Evolutionary conservation across 1,140 invertebrate genomes (phyloP).

Genomic region (Leptinotarsa defecta): DNA sequence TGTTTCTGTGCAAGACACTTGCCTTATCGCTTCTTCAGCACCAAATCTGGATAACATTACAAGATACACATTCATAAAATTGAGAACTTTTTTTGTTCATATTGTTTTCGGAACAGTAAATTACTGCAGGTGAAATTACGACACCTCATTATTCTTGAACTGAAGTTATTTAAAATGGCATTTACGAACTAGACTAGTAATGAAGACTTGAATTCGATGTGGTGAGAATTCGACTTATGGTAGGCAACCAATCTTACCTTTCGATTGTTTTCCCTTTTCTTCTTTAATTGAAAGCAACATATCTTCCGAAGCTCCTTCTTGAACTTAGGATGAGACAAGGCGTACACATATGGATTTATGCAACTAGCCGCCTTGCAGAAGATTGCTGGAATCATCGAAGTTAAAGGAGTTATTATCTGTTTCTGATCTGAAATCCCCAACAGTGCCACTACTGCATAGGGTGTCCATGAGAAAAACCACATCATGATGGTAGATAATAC

Average conservation of each 20-base stretch:
- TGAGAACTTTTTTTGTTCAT: too few species aligned
- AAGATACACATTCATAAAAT: too few species aligned
- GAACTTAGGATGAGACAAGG: slow-evolving; percentile 72
- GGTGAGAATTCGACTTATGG: too few species aligned
- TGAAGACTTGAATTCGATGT: too few species aligned
- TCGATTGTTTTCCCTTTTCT: slow-evolving; percentile 11
- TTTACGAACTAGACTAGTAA: too few species aligned
- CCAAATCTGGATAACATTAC: too few species aligned
- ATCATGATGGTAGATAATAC: slow-evolving; percentile 69
- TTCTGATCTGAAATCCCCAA: slow-evolving; percentile 70
- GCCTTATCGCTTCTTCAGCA: too few species aligned
- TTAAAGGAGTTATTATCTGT: slow-evolving; percentile 66
- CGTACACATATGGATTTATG: slow-evolving; percentile 77
- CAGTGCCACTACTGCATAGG: slow-evolving; percentile 73
- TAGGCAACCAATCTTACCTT: slow-evolving; percentile 13
- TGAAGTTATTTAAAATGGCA: too few species aligned
- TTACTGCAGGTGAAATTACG: too few species aligned
- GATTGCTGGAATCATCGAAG: slow-evolving; percentile 75
- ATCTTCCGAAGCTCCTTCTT: slow-evolving; percentile 37
- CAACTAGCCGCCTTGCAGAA: slow-evolving; percentile 77
- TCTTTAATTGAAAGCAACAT: slow-evolving; percentile 13
- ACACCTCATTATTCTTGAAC: too few species aligned
- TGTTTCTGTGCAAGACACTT: too few species aligned
- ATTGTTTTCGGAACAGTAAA: too few species aligned
- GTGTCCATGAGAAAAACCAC: slow-evolving; percentile 79